Evolutionary conservation across 1,140 invertebrate species (phyloP).

Genomic region (Latrodectus geometricus): DNA sequence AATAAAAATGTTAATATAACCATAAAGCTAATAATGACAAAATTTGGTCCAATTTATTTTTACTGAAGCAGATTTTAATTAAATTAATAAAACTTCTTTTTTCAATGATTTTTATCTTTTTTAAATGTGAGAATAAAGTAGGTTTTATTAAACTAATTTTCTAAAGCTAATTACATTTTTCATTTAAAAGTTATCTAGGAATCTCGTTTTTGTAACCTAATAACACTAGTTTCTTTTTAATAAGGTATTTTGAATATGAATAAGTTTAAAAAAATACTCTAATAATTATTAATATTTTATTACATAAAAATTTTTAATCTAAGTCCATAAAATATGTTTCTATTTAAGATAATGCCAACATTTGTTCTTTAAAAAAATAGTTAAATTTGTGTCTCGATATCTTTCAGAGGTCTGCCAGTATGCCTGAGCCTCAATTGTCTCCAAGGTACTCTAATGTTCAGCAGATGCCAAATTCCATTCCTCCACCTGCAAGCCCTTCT

Average conservation of each 20-base stretch:
- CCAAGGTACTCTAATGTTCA: slow-evolving; percentile 72
- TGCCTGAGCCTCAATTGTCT: slow-evolving; percentile 80
- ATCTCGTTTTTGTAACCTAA: background rate
- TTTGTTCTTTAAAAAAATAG: background rate
- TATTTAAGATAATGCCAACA: background rate
- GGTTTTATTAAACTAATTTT: no score
- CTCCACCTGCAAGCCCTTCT: slow-evolving; percentile 33
- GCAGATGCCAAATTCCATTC: slow-evolving; percentile 55
- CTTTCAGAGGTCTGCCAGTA: slow-evolving; percentile 76
- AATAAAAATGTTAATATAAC: no score
- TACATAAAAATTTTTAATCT: background rate
- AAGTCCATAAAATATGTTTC: background rate
- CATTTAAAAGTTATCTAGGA: no score
- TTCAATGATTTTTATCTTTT: no score
- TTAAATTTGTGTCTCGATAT: background rate
- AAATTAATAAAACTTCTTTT: no score
- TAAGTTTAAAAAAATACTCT: background rate
- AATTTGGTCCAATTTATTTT: no score
- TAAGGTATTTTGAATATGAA: background rate
- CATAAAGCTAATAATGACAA: no score
- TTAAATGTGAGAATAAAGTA: no score
- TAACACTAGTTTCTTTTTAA: background rate
- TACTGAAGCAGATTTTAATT: no score
- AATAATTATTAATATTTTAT: background rate
- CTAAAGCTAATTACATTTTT: no score